A percentile compares a stretch with the other conserved stretches of the same genome.
Conservation (phyloP, 2,888 invertebrate species). For the Mimas tiliae region DNA sequence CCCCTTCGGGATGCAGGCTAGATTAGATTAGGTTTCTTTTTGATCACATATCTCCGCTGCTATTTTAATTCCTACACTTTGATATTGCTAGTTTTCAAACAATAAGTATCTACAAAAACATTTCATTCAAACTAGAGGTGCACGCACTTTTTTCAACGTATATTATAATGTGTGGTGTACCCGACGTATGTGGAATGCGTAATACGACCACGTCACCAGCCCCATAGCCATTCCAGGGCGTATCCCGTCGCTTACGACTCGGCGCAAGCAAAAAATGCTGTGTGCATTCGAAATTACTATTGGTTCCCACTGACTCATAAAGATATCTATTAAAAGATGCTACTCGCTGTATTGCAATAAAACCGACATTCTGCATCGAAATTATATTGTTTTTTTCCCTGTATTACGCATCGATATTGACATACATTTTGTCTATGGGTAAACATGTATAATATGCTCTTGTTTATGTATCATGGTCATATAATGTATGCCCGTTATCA, state of each 20-base stretch:
- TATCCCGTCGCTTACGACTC: constrained; percentile 48
- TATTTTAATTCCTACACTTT: background rate
- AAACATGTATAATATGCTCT: background rate
- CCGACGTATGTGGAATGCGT: constrained; percentile 49
- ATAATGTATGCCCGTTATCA: too few relatives aligned
- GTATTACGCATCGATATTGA: constrained; percentile 8
- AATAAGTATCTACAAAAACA: background rate
- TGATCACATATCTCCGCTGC: too few relatives aligned
- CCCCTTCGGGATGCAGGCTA: too few relatives aligned
- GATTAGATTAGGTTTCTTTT: too few relatives aligned
- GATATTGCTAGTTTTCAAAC: background rate
- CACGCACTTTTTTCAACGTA: background rate
- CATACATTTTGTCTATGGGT: background rate
- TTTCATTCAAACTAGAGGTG: background rate
- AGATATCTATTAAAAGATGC: constrained; percentile 39
- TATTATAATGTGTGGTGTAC: constrained; percentile 17
- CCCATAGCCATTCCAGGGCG: constrained; percentile 53
- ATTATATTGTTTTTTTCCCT: constrained; percentile 19
- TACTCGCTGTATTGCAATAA: constrained; percentile 1
- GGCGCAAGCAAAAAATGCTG: constrained; percentile 41
- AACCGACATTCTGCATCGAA: constrained; percentile 7
- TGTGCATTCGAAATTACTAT: constrained; percentile 47
- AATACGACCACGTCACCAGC: constrained; percentile 52
- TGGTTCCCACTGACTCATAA: constrained; percentile 39
- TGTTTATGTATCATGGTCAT: background rate